phyloP scores from a whole-genome alignment of 2,888 invertebrate species.

The Limnephilus marmoratus region DNA sequence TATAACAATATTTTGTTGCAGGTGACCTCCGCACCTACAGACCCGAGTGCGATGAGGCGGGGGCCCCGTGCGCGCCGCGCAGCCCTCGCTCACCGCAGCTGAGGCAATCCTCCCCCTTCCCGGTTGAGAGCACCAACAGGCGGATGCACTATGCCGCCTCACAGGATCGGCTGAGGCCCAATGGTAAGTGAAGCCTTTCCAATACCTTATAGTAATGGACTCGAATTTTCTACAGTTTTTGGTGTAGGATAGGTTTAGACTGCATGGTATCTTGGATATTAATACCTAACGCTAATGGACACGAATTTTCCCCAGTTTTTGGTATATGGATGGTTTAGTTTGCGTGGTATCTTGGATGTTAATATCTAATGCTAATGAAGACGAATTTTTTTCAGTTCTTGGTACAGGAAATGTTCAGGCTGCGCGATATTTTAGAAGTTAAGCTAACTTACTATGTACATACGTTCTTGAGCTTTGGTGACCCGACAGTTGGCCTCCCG shows the following conservation, averaged over 20 bases:
- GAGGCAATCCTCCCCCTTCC: slow-evolving; percentile 84
- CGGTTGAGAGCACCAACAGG: slow-evolving; percentile 82
- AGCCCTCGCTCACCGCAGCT: slow-evolving; percentile 74
- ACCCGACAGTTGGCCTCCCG: too few relatives aligned
- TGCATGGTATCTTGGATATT: not conserved
- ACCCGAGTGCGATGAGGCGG: slow-evolving; percentile 82
- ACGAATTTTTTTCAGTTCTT: not conserved
- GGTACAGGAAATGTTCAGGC: too few relatives aligned
- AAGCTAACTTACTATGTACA: too few relatives aligned
- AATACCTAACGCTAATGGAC: not conserved
- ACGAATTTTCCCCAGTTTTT: not conserved
- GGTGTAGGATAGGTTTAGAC: too few relatives aligned
- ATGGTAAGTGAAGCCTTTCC: slow-evolving; percentile 68
- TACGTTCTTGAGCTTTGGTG: too few relatives aligned
- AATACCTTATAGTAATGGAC: not conserved
- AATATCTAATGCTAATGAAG: too few relatives aligned
- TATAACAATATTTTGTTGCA: slow-evolving; percentile 69
- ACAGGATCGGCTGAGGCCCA: slow-evolving; percentile 72
- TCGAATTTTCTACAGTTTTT: not conserved
- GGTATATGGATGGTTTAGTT: too few relatives aligned
- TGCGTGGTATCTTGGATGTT: not conserved
- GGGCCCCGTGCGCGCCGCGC: slow-evolving; percentile 77
- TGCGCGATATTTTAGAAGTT: not conserved
- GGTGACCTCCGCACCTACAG: slow-evolving; percentile 85
- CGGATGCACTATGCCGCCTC: slow-evolving; percentile 76